These are phyloP conservation scores for Trichomycterus rosablanca DNA, from an alignment of 2,113 vertebrate genomes.

Conservation along the genomic window DNA sequence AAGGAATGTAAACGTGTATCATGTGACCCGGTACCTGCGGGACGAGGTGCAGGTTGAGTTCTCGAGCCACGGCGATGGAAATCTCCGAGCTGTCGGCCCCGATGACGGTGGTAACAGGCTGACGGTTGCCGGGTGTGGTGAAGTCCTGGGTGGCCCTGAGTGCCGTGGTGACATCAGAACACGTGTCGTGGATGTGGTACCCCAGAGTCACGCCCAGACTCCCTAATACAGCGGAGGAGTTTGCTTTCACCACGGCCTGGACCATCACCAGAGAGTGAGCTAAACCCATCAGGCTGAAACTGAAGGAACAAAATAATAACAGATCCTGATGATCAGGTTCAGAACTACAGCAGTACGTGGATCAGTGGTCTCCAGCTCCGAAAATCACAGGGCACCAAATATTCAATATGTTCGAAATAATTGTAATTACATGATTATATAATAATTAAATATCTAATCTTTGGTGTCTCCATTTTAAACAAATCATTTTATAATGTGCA, in stretches of 20 bases:
- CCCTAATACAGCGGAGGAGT: constrained; percentile 70
- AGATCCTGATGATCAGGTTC: neutral
- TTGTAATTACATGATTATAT: too few species aligned
- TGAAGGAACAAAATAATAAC: constrained; percentile 52
- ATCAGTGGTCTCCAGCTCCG: neutral
- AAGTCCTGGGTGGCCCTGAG: constrained; percentile 70
- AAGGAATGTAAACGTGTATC: too few species aligned
- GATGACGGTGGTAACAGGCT: constrained; percentile 67
- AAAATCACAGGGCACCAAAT: neutral
- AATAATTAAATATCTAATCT: too few species aligned
- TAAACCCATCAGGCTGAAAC: constrained; percentile 67
- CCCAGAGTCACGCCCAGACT: constrained; percentile 73
- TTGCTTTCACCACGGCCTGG: constrained; percentile 74
- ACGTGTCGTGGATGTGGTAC: constrained; percentile 78
- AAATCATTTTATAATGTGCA: too few species aligned
- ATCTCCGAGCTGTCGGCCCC: constrained; percentile 75
- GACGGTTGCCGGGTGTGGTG: constrained; percentile 55
- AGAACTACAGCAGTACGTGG: neutral
- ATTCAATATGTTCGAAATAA: too few species aligned
- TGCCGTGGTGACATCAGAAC: constrained; percentile 75
- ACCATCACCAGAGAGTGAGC: constrained; percentile 75
- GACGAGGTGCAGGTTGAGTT: constrained; percentile 76
- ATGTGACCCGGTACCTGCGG: constrained; percentile 82
- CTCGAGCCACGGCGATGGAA: constrained; percentile 77
- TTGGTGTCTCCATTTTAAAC: too few species aligned